Percentiles rank a stretch among this genome's conserved stretches.
These are phyloP conservation scores for Macrotis lagotis DNA, from an alignment of 2,113 vertebrate genomes.

Conservation along the genomic window DNA sequence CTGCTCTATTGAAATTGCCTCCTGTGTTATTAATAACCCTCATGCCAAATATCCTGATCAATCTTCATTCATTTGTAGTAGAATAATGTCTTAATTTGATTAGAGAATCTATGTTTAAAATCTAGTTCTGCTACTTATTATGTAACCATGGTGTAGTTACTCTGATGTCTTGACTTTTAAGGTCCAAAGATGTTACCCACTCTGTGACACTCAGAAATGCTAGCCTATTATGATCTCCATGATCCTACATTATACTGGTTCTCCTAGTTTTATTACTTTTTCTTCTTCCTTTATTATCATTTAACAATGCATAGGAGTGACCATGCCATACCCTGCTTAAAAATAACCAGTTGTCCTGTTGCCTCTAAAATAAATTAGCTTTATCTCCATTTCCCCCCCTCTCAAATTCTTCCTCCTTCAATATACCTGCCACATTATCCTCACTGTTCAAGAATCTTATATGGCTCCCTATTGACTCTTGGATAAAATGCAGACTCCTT, in stretches of 20 bases:
- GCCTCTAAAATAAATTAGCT: neutral
- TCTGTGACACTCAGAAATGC: neutral
- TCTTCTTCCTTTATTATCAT: neutral
- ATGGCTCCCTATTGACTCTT: neutral
- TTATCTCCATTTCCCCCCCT: neutral
- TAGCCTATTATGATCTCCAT: neutral
- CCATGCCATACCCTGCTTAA: neutral
- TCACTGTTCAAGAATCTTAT: neutral
- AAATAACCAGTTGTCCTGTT: neutral
- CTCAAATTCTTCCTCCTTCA: neutral
- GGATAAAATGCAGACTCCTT: neutral
- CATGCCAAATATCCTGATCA: neutral
- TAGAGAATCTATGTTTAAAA: neutral
- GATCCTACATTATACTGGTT: neutral
- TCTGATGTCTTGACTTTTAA: neutral
- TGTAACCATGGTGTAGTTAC: neutral
- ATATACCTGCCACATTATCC: neutral
- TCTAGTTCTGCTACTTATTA: neutral
- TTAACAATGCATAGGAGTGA: neutral
- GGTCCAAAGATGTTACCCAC: neutral
- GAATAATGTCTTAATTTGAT: neutral
- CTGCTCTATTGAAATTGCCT: constrained; percentile 7
- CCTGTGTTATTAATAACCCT: neutral
- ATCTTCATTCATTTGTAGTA: neutral
- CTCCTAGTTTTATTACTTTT: neutral